Evolutionary conservation across 2,797 vertebrate genomes (phyloP).

Genomic region (Onychomys torridus): DNA sequence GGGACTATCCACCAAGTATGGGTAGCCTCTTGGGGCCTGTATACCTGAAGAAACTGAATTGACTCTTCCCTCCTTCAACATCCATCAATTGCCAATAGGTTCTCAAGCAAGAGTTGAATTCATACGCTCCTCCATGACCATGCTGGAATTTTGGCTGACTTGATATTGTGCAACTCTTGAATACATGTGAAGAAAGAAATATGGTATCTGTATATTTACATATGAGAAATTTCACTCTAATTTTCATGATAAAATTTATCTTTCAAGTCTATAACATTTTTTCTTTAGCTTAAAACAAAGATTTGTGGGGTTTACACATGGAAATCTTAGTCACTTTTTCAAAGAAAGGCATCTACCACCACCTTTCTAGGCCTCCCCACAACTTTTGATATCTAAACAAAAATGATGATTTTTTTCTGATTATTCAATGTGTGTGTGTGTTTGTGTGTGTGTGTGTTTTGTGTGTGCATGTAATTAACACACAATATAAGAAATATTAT

Average conservation of each 20-base stretch:
- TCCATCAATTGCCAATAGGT: background rate
- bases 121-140: background rate
- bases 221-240: background rate
- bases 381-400: background rate
- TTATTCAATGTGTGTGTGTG: background rate
- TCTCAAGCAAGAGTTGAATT: background rate
- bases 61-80: background rate
- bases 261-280: background rate
- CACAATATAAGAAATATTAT: background rate
- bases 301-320: background rate
- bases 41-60: background rate
- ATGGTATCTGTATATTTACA: background rate
- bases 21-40: background rate
- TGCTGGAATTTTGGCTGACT: background rate
- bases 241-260: conserved; percentile 13
- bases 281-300: background rate
- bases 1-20: background rate
- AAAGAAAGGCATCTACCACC: background rate
- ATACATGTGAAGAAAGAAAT: background rate
- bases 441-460: background rate
- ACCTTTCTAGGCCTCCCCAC: background rate
- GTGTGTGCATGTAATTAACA: background rate
- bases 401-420: background rate
- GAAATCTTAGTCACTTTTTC: background rate
- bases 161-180: background rate